These are phyloP conservation scores for Nibea albiflora DNA, from an alignment of 2,113 vertebrate species.

Conservation along the genomic window DNA sequence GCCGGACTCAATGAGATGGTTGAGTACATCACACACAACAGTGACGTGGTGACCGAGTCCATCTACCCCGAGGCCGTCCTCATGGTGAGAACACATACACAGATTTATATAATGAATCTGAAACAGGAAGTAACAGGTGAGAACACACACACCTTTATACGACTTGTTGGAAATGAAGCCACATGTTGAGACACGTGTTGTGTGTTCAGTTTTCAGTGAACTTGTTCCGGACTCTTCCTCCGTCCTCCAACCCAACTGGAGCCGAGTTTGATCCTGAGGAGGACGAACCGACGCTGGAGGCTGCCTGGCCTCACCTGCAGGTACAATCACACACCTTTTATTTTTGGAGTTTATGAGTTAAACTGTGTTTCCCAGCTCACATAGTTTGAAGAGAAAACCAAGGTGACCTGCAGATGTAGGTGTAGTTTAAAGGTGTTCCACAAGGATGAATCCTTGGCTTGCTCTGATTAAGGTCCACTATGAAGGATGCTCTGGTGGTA, in stretches of 20 bases:
- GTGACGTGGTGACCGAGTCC: slow-evolving; percentile 93
- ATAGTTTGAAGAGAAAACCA: too few species aligned
- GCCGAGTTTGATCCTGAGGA: slow-evolving; percentile 98
- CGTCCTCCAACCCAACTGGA: slow-evolving; percentile 96
- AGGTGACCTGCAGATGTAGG: too few species aligned
- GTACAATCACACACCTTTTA: slow-evolving; percentile 66
- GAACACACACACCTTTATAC: too few species aligned
- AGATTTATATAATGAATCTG: too few species aligned
- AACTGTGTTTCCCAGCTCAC: too few species aligned
- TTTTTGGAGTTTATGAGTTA: too few species aligned
- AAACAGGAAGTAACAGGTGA: too few species aligned
- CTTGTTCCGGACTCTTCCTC: slow-evolving; percentile 95
- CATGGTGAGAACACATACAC: slow-evolving; percentile 87
- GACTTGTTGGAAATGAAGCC: too few species aligned
- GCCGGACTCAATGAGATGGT: slow-evolving; percentile 99
- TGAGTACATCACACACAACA: slow-evolving; percentile 97
- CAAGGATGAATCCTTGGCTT: too few species aligned
- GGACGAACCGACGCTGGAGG: slow-evolving; percentile 97
- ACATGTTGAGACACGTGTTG: neutral
- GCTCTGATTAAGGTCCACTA: too few species aligned
- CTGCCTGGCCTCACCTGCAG: slow-evolving; percentile 98
- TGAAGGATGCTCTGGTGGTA: too few species aligned
- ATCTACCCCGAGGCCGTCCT: slow-evolving; percentile 97
- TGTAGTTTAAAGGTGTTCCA: too few species aligned
- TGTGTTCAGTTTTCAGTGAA: slow-evolving; percentile 93